A percentile compares a stretch with the other conserved stretches of the same genome.
Conservation (phyloP, 1,140 invertebrate species). For the Drosophila nigrodunni region DNA sequence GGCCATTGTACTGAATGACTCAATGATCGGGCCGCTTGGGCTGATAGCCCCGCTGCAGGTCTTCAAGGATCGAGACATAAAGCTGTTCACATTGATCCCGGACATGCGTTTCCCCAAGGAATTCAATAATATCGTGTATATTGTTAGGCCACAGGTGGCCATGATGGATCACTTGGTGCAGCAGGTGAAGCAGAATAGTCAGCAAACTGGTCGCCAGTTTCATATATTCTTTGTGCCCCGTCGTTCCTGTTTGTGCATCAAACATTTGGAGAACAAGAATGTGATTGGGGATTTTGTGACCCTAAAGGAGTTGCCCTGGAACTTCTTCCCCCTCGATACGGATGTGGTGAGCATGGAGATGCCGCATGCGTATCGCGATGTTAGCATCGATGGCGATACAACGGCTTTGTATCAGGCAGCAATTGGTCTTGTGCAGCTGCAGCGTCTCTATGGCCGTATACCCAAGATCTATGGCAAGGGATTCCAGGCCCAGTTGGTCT, state of each 20-base stretch:
- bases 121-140: slow-evolving; percentile 95
- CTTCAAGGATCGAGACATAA: slow-evolving; percentile 91
- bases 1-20: slow-evolving; percentile 96
- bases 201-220: slow-evolving; percentile 85
- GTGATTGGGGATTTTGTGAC: slow-evolving; percentile 91
- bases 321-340: slow-evolving; percentile 95
- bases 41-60: slow-evolving; percentile 93
- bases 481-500: slow-evolving; percentile 93
- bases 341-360: slow-evolving; percentile 97
- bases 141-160: slow-evolving; percentile 91
- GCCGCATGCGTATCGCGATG: slow-evolving; percentile 92
- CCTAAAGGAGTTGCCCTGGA: slow-evolving; percentile 94
- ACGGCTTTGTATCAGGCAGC: slow-evolving; percentile 95
- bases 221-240: slow-evolving; percentile 95
- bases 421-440: slow-evolving; percentile 93
- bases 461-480: slow-evolving; percentile 96
- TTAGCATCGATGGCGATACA: slow-evolving; percentile 94
- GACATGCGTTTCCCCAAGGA: slow-evolving; percentile 88
- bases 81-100: slow-evolving; percentile 91
- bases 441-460: slow-evolving; percentile 95
- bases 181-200: slow-evolving; percentile 88
- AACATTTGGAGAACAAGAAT: slow-evolving; percentile 92
- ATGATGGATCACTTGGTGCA: slow-evolving; percentile 95
- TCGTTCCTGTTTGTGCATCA: slow-evolving; percentile 94
- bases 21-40: slow-evolving; percentile 93